Evolutionary conservation across 2,888 invertebrate species (phyloP), one percentile per base, ranked within the genome.

Genomic region (Agapostemon virescens): DNA sequence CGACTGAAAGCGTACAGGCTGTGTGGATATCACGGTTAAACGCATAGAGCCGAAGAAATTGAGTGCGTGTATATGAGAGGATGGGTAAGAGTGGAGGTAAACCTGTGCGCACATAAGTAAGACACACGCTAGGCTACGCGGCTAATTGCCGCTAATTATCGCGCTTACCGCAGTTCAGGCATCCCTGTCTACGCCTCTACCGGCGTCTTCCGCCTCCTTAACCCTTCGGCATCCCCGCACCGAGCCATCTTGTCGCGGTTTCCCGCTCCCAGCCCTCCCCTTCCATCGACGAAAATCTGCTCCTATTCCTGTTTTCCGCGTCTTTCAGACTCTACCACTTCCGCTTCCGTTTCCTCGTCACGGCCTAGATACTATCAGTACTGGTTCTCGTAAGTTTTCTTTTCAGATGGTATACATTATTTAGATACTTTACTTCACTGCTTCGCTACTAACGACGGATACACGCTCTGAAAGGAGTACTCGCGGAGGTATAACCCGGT

Each of bases 61-160:
- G 73, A 66, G 55, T 11, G 69, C 45, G 83, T 83, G 77, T 78
- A 70, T 63, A 71, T 69, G 76, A 74, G 72, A 76, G 77, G 77
- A 74, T 85, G 78, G 86, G 79, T 85, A 85, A 85, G 77, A 77
- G 86, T 5, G 26, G 55, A 23, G 55, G 55, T 26, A 26, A 55
- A 55, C 26, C 55, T 55, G 55, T n/a, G 87, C 84, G 86, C 84
- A 88, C 86, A 84, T 88, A 88, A 86, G 90, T 87, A 86, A 85
- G 86, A 81, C 78, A 78, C 84, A 86, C 77, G 86, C 82, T 86
- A 89, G 85, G 88, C 86, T 86, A 87, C 88, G 88, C 88, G 86
- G 87, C 86, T 91, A 92, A 92, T 92, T 92, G 91, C 90, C 86
- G 85, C 87, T 90, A 91, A 92, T 92, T 92, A 92, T 91, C 90